These are phyloP conservation scores for Chrysemys picta DNA, from an alignment of 2,113 vertebrate genomes.

Conservation along the genomic window DNA sequence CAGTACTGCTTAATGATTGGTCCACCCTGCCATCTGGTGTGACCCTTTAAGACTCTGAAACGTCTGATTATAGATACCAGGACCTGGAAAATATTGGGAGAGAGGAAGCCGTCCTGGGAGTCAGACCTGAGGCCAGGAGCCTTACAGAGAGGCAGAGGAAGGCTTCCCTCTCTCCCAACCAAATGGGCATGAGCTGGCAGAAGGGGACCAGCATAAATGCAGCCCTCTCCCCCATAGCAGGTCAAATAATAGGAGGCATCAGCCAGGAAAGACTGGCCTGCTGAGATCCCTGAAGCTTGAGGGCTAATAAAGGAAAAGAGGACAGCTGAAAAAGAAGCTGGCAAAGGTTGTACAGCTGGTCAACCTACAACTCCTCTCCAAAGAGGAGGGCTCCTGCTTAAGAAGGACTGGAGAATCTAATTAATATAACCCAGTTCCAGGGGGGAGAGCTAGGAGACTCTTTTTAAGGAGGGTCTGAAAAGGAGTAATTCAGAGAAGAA, in stretches of 20 bases:
- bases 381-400: neutral
- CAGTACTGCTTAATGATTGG: neutral
- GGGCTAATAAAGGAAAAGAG: neutral
- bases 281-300: neutral
- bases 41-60: neutral
- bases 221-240: too few species aligned
- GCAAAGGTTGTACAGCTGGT: neutral
- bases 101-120: neutral
- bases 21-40: neutral
- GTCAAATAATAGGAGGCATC: neutral
- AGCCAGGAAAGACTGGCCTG: neutral
- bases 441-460: too few species aligned
- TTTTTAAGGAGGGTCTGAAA: too few species aligned
- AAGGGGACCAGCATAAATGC: too few species aligned
- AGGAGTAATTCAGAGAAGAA: too few species aligned
- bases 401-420: too few species aligned
- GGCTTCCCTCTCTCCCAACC: too few species aligned
- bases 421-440: too few species aligned
- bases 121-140: neutral
- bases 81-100: neutral
- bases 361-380: neutral
- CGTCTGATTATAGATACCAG: neutral
- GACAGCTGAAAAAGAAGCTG: neutral
- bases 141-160: neutral
- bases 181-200: too few species aligned